Conservation (phyloP, 2,113 vertebrate genomes). For the Tamias sibiricus region DNA sequence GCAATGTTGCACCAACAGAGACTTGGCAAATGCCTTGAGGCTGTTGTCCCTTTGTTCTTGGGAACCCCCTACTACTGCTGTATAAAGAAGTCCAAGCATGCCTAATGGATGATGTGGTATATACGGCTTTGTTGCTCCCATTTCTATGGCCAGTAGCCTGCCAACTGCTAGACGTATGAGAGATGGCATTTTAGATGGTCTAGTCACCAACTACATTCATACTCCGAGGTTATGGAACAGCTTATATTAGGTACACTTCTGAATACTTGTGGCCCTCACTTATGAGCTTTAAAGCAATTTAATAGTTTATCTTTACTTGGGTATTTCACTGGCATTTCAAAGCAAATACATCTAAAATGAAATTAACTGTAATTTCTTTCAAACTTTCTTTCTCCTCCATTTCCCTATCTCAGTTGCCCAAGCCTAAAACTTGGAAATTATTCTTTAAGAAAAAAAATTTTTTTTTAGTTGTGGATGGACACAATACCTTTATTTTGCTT, state of each 20-base stretch:
- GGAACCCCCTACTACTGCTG: neutral
- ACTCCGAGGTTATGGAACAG: neutral
- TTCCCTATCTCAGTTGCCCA: neutral
- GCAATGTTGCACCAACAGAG: neutral
- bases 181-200: neutral
- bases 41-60: neutral
- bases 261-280: neutral
- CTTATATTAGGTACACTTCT: neutral
- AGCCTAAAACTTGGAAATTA: slow-evolving; percentile 6
- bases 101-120: neutral
- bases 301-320: neutral
- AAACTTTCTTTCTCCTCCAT: neutral
- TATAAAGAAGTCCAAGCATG: slow-evolving; percentile 15
- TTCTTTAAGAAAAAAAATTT: neutral
- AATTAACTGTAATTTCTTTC: slow-evolving; percentile 36
- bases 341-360: neutral
- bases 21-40: neutral
- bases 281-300: neutral
- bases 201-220: neutral
- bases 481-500: no score
- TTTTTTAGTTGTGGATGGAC: no score
- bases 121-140: neutral
- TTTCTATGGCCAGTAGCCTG: neutral
- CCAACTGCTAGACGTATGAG: neutral
- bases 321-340: neutral